Evolutionary conservation across 2,888 invertebrate genomes (phyloP).

Genomic region (Pogonocherus hispidulus): DNA sequence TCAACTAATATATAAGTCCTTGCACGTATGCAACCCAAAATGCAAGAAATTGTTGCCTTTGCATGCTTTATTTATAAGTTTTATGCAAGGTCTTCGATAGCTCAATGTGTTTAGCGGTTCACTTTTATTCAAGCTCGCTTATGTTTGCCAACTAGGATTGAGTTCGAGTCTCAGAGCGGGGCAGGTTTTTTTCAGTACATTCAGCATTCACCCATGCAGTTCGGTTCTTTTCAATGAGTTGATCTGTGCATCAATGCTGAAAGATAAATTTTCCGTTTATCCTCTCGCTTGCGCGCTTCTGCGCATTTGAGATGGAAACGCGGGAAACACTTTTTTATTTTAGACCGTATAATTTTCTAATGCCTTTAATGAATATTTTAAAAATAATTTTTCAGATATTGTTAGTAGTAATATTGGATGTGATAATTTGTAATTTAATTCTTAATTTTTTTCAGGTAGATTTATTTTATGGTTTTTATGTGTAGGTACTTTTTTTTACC

Average conservation of each 20-base stretch:
- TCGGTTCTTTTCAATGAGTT: conserved; percentile 35
- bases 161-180: conserved; percentile 45
- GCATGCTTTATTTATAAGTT: background rate
- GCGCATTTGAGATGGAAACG: conserved; percentile 55
- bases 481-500: too few relatives aligned
- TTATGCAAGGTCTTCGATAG: background rate
- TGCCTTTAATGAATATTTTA: too few relatives aligned
- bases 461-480: too few relatives aligned
- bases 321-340: conserved; percentile 54
- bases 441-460: too few relatives aligned
- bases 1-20: too few relatives aligned
- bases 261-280: conserved; percentile 55
- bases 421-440: too few relatives aligned
- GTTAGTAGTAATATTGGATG: too few relatives aligned
- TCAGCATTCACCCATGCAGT: conserved; percentile 53
- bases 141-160: too few relatives aligned
- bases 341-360: conserved; percentile 3
- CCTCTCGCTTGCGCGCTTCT: conserved; percentile 52
- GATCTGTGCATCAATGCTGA: conserved; percentile 55
- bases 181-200: conserved; percentile 28
- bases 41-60: background rate
- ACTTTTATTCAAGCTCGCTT: background rate
- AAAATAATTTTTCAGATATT: too few relatives aligned
- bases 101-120: background rate
- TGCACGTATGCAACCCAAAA: background rate